A percentile compares a stretch with the other conserved stretches of the same genome.
These are phyloP conservation scores for Rhinolophus sinicus DNA, from an alignment of 2,113 vertebrate genomes.

Conservation along the genomic window DNA sequence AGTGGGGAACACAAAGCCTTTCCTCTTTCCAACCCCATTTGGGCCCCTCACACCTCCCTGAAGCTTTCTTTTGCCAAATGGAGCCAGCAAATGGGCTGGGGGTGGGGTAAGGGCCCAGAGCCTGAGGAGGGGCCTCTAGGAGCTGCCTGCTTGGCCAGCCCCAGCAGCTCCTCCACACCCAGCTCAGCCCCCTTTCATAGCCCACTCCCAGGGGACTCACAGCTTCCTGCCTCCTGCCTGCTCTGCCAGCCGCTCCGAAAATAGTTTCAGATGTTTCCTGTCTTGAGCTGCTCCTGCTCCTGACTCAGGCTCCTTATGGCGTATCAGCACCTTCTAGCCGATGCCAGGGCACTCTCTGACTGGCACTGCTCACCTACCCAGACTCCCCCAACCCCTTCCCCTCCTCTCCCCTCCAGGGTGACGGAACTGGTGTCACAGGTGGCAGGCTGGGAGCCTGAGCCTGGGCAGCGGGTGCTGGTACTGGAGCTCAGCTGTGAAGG, in stretches of 20 bases:
- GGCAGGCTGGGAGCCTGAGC: conserved; percentile 74
- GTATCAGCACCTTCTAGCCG: conserved; percentile 14
- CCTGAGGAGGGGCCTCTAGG: conserved; percentile 17
- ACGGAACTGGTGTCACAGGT: conserved; percentile 82
- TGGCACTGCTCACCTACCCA: background rate
- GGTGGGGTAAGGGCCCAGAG: background rate
- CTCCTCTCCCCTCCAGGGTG: conserved; percentile 67
- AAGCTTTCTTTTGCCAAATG: conserved; percentile 74
- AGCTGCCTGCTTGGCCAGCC: conserved; percentile 23
- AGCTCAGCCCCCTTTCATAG: conserved; percentile 45
- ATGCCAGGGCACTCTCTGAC: background rate
- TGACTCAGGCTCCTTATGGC: conserved; percentile 36
- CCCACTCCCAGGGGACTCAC: conserved; percentile 54
- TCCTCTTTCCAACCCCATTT: background rate
- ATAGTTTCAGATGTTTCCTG: conserved; percentile 84
- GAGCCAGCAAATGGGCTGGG: conserved; percentile 74
- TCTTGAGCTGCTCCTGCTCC: conserved; percentile 65
- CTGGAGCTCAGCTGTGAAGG: conserved; percentile 86
- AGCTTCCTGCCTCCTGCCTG: conserved; percentile 76
- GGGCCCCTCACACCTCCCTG: conserved; percentile 71
- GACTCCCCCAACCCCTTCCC: background rate
- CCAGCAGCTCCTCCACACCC: background rate
- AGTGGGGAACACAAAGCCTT: background rate
- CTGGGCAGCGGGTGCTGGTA: conserved; percentile 83
- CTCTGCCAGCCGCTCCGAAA: conserved; percentile 73